A percentile compares a stretch with the other conserved stretches of the same genome.
phyloP scores from a whole-genome alignment of 1,140 invertebrate genomes.

The Zaprionus taronus region DNA sequence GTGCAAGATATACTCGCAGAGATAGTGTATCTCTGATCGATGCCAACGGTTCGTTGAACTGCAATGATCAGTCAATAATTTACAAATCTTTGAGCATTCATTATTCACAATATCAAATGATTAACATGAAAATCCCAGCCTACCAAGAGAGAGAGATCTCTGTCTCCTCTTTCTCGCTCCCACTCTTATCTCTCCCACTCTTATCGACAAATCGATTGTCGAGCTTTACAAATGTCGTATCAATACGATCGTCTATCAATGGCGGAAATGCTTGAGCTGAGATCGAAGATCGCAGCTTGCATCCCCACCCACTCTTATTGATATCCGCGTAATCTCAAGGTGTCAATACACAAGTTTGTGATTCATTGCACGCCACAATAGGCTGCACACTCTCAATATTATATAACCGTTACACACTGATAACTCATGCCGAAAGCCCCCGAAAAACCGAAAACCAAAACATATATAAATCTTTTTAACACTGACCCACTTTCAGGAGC shows the following conservation, averaged over 20 bases:
- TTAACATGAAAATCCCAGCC: neutral
- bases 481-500: slow-evolving; percentile 73
- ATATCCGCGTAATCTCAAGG: slow-evolving; percentile 22
- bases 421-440: slow-evolving; percentile 71
- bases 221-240: neutral
- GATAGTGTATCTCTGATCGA: slow-evolving; percentile 8
- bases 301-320: neutral
- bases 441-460: slow-evolving; percentile 27
- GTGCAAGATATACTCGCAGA: neutral
- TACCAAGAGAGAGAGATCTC: neutral
- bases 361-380: slow-evolving; percentile 52
- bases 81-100: slow-evolving; percentile 39
- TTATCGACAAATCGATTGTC: neutral
- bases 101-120: slow-evolving; percentile 31
- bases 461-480: slow-evolving; percentile 72
- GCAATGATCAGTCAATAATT: slow-evolving; percentile 15
- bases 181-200: neutral
- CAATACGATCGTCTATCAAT: neutral
- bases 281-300: neutral
- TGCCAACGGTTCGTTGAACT: slow-evolving; percentile 6
- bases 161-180: neutral
- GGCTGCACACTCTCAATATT: slow-evolving; percentile 54
- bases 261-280: neutral
- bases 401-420: slow-evolving; percentile 69
- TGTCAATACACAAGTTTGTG: slow-evolving; percentile 36